Evolutionary conservation across 1,140 invertebrate genomes (phyloP).

Genomic region (Vollenhovia emeryi): DNA sequence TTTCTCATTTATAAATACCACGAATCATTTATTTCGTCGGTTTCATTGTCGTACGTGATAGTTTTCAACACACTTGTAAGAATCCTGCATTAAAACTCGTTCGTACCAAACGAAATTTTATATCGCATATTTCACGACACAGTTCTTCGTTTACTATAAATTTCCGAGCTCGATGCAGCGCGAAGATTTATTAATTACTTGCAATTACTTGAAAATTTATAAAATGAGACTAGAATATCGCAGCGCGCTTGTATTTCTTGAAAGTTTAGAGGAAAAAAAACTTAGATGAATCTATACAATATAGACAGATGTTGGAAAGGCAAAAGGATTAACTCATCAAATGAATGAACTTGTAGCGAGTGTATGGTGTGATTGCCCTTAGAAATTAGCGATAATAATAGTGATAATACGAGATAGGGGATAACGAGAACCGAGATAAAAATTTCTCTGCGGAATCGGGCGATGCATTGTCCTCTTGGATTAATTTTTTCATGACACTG

Average conservation of each 20-base stretch:
- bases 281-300: slow-evolving; percentile 50
- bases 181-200: slow-evolving; percentile 17
- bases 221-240: slow-evolving; percentile 25
- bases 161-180: slow-evolving; percentile 20
- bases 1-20: background rate
- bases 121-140: background rate
- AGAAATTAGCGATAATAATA: slow-evolving; percentile 49
- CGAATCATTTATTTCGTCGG: background rate
- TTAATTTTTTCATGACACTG: background rate
- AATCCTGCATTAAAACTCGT: slow-evolving; percentile 17
- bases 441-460: slow-evolving; percentile 38
- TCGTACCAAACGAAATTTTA: slow-evolving; percentile 37
- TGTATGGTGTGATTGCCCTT: slow-evolving; percentile 44
- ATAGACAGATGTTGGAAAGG: slow-evolving; percentile 45
- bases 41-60: background rate
- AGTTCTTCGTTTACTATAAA: slow-evolving; percentile 25
- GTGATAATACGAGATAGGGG: slow-evolving; percentile 1
- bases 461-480: slow-evolving; percentile 19
- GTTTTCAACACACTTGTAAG: background rate
- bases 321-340: background rate
- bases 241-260: slow-evolving; percentile 53
- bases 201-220: too few relatives aligned
- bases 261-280: slow-evolving; percentile 49
- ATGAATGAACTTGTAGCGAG: slow-evolving; percentile 29
- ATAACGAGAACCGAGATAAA: slow-evolving; percentile 41